Evolutionary conservation across 1,140 invertebrate species (phyloP).

Genomic region (Leptoteleia sp.): DNA sequence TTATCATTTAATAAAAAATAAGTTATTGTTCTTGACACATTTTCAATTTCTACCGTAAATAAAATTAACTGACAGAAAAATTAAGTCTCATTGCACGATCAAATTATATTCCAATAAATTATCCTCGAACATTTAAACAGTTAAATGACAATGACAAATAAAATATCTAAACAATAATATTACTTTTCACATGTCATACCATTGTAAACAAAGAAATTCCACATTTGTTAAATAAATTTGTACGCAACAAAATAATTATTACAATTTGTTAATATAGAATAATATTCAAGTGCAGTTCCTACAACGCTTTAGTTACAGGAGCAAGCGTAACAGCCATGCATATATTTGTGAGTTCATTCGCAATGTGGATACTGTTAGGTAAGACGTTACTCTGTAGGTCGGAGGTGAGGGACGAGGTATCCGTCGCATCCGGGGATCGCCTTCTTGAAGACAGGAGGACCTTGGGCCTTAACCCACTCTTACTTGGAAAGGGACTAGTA

Average conservation of each 20-base stretch:
- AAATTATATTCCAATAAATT: neutral
- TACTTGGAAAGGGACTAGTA: constrained; percentile 78
- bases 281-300: neutral
- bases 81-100: neutral
- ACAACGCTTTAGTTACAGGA: constrained; percentile 6
- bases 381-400: constrained; percentile 78
- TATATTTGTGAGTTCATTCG: constrained; percentile 66
- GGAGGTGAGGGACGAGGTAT: constrained; percentile 72
- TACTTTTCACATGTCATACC: no score
- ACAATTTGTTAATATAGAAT: no score
- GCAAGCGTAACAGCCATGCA: constrained; percentile 14
- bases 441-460: constrained; percentile 75
- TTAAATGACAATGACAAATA: no score
- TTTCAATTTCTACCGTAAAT: constrained; percentile 6
- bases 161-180: no score
- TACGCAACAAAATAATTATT: no score
- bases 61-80: neutral
- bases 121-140: no score
- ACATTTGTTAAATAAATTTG: no score
- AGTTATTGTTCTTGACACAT: constrained; percentile 30
- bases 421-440: constrained; percentile 73
- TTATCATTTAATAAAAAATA: constrained; percentile 23
- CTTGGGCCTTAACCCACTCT: constrained; percentile 81
- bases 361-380: constrained; percentile 78
- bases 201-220: no score